Percentiles rank a stretch among this genome's conserved stretches.
Evolutionary conservation across 2,113 vertebrate genomes (phyloP).

Genomic region (Tyto alba): DNA sequence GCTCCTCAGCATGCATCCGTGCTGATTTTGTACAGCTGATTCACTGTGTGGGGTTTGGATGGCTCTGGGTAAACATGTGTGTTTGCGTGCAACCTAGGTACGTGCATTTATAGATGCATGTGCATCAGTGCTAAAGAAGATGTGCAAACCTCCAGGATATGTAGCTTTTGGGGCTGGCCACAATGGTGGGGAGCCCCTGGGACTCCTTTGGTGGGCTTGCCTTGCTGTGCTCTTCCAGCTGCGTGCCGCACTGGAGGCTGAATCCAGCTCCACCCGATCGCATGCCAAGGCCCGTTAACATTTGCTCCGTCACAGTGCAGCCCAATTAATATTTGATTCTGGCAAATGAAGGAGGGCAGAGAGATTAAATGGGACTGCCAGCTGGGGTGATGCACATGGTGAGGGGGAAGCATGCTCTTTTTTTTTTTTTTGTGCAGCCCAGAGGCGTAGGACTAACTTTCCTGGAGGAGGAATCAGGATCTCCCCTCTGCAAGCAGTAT

Average conservation of each 20-base stretch:
- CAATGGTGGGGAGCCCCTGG: background rate
- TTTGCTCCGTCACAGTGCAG: background rate
- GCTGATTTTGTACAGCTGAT: fast-evolving
- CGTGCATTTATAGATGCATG: fast-evolving
- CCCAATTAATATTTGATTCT: slow-evolving; percentile 48
- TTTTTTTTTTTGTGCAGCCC: background rate
- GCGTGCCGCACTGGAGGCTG: background rate
- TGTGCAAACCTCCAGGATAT: fast-evolving
- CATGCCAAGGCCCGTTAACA: background rate
- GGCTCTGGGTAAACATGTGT: background rate
- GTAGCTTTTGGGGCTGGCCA: background rate
- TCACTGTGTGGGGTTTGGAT: fast-evolving
- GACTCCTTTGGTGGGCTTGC: background rate
- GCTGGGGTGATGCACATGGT: background rate
- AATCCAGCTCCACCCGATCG: background rate
- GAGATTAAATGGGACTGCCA: slow-evolving; percentile 17
- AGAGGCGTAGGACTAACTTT: background rate
- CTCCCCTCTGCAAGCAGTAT: background rate
- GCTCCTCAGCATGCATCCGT: background rate
- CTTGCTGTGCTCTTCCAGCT: background rate
- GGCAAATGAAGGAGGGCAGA: slow-evolving; percentile 25
- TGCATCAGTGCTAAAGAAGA: background rate
- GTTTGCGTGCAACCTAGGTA: background rate
- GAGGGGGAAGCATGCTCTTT: background rate
- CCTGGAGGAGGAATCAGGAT: background rate